Base-by-base conservation (phyloP, 1,140 invertebrate genomes). In the Sinonovacula constricta region DNA sequence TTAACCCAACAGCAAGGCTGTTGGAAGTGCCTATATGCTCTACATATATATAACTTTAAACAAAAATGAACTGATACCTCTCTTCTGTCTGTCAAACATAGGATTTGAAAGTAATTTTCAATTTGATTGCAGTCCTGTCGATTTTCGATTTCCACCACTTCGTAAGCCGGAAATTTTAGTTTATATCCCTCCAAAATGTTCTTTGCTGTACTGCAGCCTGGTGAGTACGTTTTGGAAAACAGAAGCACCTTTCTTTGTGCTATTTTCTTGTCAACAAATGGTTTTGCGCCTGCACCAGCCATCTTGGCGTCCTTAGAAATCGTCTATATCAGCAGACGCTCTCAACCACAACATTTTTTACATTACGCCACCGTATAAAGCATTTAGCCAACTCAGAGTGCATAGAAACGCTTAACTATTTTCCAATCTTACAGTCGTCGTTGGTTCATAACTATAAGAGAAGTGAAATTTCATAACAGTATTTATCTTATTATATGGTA, bases 31-130 rank as follows among this genome's bases (percentile, higher is more conserved):
- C n/a, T n/a, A n/a, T n/a, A n/a, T n/a, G n/a, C n/a, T n/a, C n/a
- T n/a, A n/a, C n/a, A n/a, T n/a, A n/a, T n/a, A n/a, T n/a, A n/a
- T n/a, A n/a, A n/a, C n/a, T n/a, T n/a, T n/a, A n/a, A n/a, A n/a
- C n/a, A n/a, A n/a, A n/a, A n/a, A n/a, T n/a, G n/a, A n/a, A n/a
- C n/a, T n/a, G n/a, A n/a, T 80, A 90, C 89, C 80, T 81, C 81
- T 71, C 89, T 81, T 10, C 82, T 77, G 57, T 89, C 86, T 33
- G 86, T 85, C 18, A 88, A 74, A 80, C 88, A 89, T 24, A 90
- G 63, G 60, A 87, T 81, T 75, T 87, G 85, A 67, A 90, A 88
- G 79, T 90, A 89, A 56, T 89, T 87, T 79, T 90, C 88, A 34
- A 90, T 88, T 71, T 89, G 86, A 1, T 75, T 84, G 54, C 85